phyloP scores from a whole-genome alignment of 1,140 invertebrate species.

The Calliopsis andreniformis region DNA sequence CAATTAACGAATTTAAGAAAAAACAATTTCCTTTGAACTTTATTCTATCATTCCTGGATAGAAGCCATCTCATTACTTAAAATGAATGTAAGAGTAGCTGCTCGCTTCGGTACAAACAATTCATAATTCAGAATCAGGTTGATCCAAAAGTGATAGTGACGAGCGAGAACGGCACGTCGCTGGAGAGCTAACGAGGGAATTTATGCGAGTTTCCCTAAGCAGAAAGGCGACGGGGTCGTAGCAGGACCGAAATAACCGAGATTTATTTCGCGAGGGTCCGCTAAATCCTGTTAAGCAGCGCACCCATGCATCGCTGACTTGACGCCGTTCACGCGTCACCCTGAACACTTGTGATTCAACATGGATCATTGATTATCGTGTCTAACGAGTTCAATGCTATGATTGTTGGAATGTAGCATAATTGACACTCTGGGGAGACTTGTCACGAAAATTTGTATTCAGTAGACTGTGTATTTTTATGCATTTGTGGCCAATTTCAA shows the following conservation, averaged over 20 bases:
- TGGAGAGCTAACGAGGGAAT: slow-evolving; percentile 59
- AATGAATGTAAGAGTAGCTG: no score
- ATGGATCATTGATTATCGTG: slow-evolving; percentile 36
- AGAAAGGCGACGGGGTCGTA: slow-evolving; percentile 35
- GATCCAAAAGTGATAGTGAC: slow-evolving; percentile 27
- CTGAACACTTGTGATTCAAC: slow-evolving; percentile 15
- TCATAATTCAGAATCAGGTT: slow-evolving; percentile 10
- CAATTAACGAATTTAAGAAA: no score
- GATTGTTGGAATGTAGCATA: slow-evolving; percentile 12
- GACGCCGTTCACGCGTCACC: slow-evolving; percentile 42
- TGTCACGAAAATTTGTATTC: no score
- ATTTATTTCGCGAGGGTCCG: slow-evolving; percentile 70
- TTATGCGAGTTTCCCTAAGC: slow-evolving; percentile 52
- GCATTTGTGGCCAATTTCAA: no score
- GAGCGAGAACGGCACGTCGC: slow-evolving; percentile 2
- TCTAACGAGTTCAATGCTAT: slow-evolving; percentile 33
- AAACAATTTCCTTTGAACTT: no score
- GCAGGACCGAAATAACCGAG: slow-evolving; percentile 69
- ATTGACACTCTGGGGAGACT: no score
- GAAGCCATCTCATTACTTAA: no score
- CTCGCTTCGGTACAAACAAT: no score
- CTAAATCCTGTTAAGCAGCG: slow-evolving; percentile 69
- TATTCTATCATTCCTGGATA: no score
- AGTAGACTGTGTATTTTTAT: no score
- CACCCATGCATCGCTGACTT: slow-evolving; percentile 29